Base-by-base conservation (phyloP, 2,113 vertebrate genomes). In the Solea solea region DNA sequence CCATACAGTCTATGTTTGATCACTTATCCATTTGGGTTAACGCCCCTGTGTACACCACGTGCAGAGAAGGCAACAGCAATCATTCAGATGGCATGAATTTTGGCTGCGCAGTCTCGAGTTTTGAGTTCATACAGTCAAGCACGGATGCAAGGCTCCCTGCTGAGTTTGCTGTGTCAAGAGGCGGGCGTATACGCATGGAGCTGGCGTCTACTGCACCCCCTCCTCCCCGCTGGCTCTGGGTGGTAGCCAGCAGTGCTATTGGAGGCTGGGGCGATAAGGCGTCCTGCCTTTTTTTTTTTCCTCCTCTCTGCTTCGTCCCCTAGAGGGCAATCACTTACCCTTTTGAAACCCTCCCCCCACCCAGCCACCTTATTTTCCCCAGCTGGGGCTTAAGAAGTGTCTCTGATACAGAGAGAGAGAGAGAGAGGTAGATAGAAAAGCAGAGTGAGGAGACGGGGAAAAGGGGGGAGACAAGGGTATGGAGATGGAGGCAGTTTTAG, bases 251-350 rank as follows among this genome's bases (percentile, higher is more conserved):
- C 82, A 86, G 84, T 82, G 80, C 86, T 88, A 80, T 87, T 90
- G 85, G 85, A 90, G 88, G 87, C 81, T 81, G 80, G 84, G 83
- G 85, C 79, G 92, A 90, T 91, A 91, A 91, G 85, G 85, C 83
- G 75, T 86, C 88, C 88, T 91, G 79, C 72, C 85, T 87, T 84
- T 78, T 77, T 81, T 34, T 84, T 78, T 77, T 81, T 21, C 21
- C 21, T 21, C 5, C 75, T 88, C 78, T 88, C 80, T 78, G 84
- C 82, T 88, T 87, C 82, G 82, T 93, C 93, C 94, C 92, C 93
- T 94, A 94, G 93, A 92, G 94, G 93, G 94, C 94, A 94, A 94
- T 93, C 91, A 92, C 91, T 91, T 92, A 91, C 93, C 88, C 92
- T 83, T 92, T 90, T 89, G 89, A 86, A 91, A 87, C 91, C 88